Evolutionary conservation across 2,888 invertebrate species (phyloP).

Genomic region (Allygus modestus): DNA sequence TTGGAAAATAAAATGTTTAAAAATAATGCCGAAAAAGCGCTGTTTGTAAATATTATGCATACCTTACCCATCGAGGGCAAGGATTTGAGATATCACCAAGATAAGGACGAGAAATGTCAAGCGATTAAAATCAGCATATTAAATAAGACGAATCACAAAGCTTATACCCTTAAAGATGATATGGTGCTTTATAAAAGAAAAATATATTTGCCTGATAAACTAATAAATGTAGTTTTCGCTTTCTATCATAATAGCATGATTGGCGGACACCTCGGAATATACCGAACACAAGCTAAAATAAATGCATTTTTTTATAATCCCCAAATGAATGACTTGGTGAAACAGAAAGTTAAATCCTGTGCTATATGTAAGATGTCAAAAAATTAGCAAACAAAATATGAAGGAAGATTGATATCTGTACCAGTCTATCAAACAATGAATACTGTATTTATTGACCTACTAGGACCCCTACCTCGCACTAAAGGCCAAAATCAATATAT

Average conservation of each 20-base stretch:
- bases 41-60: too few species aligned
- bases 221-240: not conserved
- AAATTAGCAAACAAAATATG: not conserved
- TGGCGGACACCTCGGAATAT: not conserved
- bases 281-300: not conserved
- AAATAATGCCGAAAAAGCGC: too few species aligned
- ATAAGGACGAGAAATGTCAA: not conserved
- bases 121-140: not conserved
- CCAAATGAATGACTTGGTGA: not conserved
- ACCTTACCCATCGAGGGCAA: too few species aligned
- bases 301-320: not conserved
- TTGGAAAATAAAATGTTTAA: too few species aligned
- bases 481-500: not conserved
- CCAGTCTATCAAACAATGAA: not conserved
- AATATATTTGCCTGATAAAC: conserved; percentile 1
- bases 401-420: conserved; percentile 2
- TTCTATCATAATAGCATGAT: not conserved
- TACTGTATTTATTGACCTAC: not conserved
- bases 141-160: not conserved
- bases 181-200: not conserved
- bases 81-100: not conserved
- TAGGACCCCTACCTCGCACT: not conserved
- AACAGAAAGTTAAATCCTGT: not conserved
- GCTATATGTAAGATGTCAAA: not conserved
- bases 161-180: not conserved